Percentiles rank a stretch among this genome's conserved stretches.
phyloP scores from a whole-genome alignment of 2,888 invertebrate genomes.

The Melinopterus prodromus region DNA sequence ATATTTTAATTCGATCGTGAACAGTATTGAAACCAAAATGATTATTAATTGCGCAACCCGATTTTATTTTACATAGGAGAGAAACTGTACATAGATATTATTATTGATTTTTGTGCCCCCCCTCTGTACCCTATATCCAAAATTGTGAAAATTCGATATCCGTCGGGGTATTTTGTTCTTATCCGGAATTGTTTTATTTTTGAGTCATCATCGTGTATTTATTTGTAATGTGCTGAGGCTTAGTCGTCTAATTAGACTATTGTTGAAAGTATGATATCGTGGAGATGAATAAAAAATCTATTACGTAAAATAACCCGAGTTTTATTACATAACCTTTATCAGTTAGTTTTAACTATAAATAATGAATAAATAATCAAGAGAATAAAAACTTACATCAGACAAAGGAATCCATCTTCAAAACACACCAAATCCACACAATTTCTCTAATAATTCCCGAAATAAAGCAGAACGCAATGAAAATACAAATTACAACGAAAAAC shows the following conservation, averaged over 20 bases:
- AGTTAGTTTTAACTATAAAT: too few relatives aligned
- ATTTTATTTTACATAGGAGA: not conserved
- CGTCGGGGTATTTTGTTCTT: too few relatives aligned
- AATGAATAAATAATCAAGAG: too few relatives aligned
- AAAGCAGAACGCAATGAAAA: not conserved
- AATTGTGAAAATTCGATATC: too few relatives aligned
- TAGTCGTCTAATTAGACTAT: not conserved
- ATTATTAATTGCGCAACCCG: not conserved
- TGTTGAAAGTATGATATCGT: not conserved
- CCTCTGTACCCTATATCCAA: not conserved
- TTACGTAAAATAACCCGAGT: not conserved
- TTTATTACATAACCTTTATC: not conserved
- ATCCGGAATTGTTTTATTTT: not conserved
- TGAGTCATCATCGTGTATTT: conserved; percentile 4
- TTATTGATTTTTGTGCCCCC: not conserved
- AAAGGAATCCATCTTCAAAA: too few relatives aligned
- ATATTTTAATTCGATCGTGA: conserved; percentile 9
- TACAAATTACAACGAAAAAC: not conserved
- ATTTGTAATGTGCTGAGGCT: not conserved
- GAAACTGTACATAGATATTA: not conserved
- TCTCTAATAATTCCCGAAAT: not conserved
- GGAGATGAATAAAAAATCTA: not conserved
- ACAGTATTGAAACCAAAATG: conserved; percentile 12
- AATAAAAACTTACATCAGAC: too few relatives aligned
- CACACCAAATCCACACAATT: too few relatives aligned